Evolutionary conservation across 2,113 vertebrate genomes (phyloP).

Genomic region (Syngnathus typhle): DNA sequence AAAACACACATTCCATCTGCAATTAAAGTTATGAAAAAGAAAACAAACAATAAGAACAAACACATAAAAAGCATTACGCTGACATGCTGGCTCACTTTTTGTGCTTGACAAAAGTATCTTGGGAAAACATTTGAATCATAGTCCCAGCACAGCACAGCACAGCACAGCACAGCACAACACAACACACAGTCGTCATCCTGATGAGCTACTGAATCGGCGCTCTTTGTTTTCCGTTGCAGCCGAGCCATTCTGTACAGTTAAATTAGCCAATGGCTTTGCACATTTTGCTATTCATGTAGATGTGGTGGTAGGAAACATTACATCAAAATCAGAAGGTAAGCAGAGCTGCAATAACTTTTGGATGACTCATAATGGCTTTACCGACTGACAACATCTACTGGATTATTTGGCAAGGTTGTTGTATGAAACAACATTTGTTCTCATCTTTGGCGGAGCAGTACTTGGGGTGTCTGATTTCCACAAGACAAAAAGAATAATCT

Average conservation of each 20-base stretch:
- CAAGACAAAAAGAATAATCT: neutral
- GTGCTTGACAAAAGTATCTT: constrained; percentile 8
- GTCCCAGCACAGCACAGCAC: neutral
- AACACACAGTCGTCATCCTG: neutral
- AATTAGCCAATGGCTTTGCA: no score
- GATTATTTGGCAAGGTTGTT: no score
- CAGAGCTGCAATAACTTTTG: neutral
- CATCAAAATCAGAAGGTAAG: neutral
- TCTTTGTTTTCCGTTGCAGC: neutral
- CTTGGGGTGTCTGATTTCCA: neutral
- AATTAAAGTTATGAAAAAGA: constrained; percentile 8
- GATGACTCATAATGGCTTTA: neutral
- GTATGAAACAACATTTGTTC: neutral
- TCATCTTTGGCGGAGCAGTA: neutral
- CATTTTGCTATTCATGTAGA: no score
- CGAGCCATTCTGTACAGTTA: no score
- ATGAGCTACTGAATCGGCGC: neutral
- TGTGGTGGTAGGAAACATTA: no score
- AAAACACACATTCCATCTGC: constrained; percentile 5
- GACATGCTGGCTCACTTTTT: constrained; percentile 12
- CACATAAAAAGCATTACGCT: constrained; percentile 27
- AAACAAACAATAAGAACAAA: constrained; percentile 3
- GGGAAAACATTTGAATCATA: neutral
- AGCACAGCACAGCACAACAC: neutral
- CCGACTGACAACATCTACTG: no score